Evolutionary conservation across 2,113 vertebrate species (phyloP).

Genomic region (Anguilla rostrata): DNA sequence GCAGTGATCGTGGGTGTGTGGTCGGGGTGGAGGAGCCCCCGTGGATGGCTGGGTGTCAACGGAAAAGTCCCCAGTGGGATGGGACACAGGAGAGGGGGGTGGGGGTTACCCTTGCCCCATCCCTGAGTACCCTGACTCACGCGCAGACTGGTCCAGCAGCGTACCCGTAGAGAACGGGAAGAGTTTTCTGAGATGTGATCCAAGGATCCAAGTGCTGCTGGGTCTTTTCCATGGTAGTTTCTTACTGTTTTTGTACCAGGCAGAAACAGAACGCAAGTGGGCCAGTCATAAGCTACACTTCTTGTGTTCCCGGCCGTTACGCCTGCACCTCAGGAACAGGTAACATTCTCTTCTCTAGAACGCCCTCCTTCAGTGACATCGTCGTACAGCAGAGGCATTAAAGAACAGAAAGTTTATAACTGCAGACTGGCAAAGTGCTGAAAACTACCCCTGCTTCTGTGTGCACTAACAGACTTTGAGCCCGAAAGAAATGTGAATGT

Average conservation of each 20-base stretch:
- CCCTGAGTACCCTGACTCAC: not conserved
- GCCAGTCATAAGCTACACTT: not conserved
- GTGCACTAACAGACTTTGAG: not conserved
- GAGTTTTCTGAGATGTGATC: not conserved
- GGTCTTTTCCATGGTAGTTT: not conserved
- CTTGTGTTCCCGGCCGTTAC: not conserved
- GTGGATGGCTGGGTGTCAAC: not conserved
- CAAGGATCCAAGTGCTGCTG: not conserved
- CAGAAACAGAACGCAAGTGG: not conserved
- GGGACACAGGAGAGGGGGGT: not conserved
- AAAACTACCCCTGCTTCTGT: not conserved
- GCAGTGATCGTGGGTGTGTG: not conserved
- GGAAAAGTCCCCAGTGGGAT: not conserved
- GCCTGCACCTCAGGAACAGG: not conserved
- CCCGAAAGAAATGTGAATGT: slow-evolving; percentile 3
- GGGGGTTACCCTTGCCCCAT: not conserved
- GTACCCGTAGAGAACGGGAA: not conserved
- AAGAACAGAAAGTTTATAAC: not conserved
- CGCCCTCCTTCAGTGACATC: not conserved
- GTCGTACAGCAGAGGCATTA: not conserved
- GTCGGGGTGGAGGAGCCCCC: not conserved
- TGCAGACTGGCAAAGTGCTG: not conserved
- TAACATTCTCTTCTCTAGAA: not conserved
- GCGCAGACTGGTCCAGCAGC: not conserved
- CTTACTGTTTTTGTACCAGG: not conserved